These are phyloP conservation scores for Megaptera novaeangliae DNA, from an alignment of 2,113 vertebrate genomes.

Conservation along the genomic window DNA sequence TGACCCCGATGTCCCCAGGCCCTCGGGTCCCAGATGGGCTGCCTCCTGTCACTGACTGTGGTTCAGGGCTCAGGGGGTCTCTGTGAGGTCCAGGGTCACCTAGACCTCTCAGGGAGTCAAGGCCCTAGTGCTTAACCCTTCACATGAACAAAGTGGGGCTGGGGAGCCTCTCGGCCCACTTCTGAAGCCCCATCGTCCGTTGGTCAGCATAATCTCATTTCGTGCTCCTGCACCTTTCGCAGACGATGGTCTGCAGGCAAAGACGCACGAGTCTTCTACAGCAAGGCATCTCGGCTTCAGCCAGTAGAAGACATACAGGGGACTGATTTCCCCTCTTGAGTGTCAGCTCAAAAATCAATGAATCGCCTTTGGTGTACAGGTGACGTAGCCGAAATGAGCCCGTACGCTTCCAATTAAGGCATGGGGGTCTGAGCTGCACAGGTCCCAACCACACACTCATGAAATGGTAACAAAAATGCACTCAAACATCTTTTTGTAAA, in stretches of 20 bases:
- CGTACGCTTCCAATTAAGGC: rapidly evolving
- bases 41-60: no score
- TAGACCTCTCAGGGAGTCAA: rapidly evolving
- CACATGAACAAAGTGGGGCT: rapidly evolving
- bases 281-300: rapidly evolving
- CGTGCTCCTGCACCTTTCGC: rapidly evolving
- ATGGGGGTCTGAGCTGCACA: rapidly evolving
- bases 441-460: rapidly evolving
- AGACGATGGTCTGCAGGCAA: rapidly evolving
- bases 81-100: background rate
- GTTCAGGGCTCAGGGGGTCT: background rate
- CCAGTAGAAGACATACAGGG: background rate
- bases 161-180: rapidly evolving
- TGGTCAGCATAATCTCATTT: rapidly evolving
- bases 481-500: no score
- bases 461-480: background rate
- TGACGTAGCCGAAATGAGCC: rapidly evolving
- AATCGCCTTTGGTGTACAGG: rapidly evolving
- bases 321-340: background rate
- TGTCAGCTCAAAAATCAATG: rapidly evolving
- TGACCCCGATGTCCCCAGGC: background rate
- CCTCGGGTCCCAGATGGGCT: background rate
- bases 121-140: background rate
- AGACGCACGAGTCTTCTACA: rapidly evolving
- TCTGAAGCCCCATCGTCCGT: rapidly evolving